Evolutionary conservation across 2,888 invertebrate genomes (phyloP).

Genomic region (Pemphredon lugubris): DNA sequence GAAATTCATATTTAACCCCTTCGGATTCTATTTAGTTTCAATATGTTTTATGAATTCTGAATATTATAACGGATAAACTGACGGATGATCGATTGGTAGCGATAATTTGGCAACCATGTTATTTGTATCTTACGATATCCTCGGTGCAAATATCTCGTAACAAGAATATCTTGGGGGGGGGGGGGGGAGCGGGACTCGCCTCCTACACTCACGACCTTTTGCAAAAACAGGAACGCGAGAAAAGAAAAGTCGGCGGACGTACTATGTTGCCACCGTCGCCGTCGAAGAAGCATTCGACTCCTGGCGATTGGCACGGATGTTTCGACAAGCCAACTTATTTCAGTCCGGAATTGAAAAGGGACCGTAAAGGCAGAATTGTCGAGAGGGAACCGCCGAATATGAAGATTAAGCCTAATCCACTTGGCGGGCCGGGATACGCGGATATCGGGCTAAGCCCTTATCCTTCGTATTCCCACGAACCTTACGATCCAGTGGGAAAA

Average conservation of each 20-base stretch:
- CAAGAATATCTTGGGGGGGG: too few species aligned
- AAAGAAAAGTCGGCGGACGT: conserved; percentile 23
- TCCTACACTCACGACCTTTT: background rate
- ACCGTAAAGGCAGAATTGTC: conserved; percentile 19
- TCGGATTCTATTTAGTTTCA: too few species aligned
- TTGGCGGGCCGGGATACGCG: conserved; percentile 82
- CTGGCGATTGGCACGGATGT: conserved; percentile 83
- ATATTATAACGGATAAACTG: too few species aligned
- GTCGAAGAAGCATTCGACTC: conserved; percentile 81
- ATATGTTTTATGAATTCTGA: too few species aligned
- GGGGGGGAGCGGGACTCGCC: too few species aligned
- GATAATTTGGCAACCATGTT: too few species aligned
- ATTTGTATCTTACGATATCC: too few species aligned
- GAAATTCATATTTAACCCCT: too few species aligned
- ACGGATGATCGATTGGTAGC: too few species aligned
- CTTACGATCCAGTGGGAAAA: conserved; percentile 57
- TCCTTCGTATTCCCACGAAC: conserved; percentile 61
- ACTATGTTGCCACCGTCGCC: conserved; percentile 69
- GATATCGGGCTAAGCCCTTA: conserved; percentile 82
- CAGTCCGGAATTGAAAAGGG: conserved; percentile 67
- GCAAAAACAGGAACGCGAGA: conserved; percentile 29
- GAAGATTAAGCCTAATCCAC: conserved; percentile 70
- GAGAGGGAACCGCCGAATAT: conserved; percentile 61
- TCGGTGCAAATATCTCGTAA: too few species aligned
- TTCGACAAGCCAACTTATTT: conserved; percentile 75